These are phyloP conservation scores for Girardia tigrina DNA, from an alignment of 2,888 invertebrate genomes.

Conservation along the genomic window DNA sequence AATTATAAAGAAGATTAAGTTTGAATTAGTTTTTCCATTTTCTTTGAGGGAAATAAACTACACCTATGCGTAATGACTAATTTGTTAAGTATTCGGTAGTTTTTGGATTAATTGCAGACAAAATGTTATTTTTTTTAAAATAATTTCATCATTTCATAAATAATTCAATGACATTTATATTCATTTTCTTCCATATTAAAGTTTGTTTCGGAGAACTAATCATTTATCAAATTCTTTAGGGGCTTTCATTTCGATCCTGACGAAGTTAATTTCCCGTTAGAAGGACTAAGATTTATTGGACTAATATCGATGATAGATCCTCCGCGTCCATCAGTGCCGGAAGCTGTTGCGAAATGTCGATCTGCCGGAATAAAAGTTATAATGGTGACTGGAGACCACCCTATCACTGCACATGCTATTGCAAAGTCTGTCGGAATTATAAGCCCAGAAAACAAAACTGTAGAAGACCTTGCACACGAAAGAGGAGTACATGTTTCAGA, in stretches of 20 bases:
- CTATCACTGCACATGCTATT: constrained; percentile 55
- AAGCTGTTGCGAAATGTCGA: constrained; percentile 88
- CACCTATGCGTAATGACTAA: no score
- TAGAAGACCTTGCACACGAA: constrained; percentile 67
- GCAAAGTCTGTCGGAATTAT: constrained; percentile 55
- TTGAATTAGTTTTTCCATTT: no score
- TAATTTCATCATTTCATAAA: no score
- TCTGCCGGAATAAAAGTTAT: constrained; percentile 79
- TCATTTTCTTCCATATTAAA: no score
- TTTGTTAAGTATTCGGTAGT: no score
- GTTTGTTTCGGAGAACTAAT: no score
- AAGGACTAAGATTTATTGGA: constrained; percentile 68
- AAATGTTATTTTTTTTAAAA: no score
- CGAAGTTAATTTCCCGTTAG: constrained; percentile 67
- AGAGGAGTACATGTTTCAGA: constrained; percentile 44
- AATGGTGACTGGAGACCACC: constrained; percentile 56
- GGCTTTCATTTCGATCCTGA: constrained; percentile 72
- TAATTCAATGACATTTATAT: no score
- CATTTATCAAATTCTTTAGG: constrained; percentile 44
- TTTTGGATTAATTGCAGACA: no score
- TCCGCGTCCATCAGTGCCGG: constrained; percentile 85
- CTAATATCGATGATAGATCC: constrained; percentile 98
- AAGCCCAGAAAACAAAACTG: constrained; percentile 53
- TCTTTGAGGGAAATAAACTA: no score
- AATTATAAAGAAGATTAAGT: no score